Percentiles rank a stretch among this genome's conserved stretches.
These are phyloP conservation scores for Piezodorus guildinii DNA, from an alignment of 1,140 invertebrate genomes.

Conservation along the genomic window DNA sequence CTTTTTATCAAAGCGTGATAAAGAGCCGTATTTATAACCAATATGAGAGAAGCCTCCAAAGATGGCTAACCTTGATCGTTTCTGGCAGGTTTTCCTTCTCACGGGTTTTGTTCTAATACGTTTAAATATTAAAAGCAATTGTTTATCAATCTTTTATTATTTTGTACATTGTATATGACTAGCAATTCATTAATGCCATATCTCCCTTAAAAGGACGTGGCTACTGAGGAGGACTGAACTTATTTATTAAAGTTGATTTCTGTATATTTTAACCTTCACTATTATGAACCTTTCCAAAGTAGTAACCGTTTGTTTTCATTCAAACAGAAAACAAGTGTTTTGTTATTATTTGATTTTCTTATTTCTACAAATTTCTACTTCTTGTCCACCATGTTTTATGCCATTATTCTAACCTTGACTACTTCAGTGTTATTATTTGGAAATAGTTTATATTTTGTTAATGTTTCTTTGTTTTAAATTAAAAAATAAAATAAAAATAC, in stretches of 20 bases:
- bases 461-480: no score
- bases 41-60: constrained; percentile 25
- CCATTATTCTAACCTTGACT: constrained; percentile 7
- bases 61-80: constrained; percentile 24
- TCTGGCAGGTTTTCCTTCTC: constrained; percentile 21
- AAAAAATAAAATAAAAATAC: no score
- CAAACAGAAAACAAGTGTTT: not conserved
- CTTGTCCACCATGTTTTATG: constrained; percentile 10
- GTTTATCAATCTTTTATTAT: not conserved
- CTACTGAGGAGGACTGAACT: not conserved
- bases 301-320: constrained; percentile 1
- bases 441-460: no score
- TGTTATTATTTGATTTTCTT: not conserved
- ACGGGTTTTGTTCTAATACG: no score
- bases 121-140: not conserved
- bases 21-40: constrained; percentile 25
- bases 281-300: not conserved
- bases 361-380: not conserved
- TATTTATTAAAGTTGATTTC: not conserved
- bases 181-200: no score
- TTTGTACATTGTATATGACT: not conserved
- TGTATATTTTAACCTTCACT: constrained; percentile 12
- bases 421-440: not conserved
- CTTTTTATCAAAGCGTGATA: constrained; percentile 12
- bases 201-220: not conserved